Conservation (phyloP, 2,888 invertebrate genomes). For the Germaria angustata region DNA sequence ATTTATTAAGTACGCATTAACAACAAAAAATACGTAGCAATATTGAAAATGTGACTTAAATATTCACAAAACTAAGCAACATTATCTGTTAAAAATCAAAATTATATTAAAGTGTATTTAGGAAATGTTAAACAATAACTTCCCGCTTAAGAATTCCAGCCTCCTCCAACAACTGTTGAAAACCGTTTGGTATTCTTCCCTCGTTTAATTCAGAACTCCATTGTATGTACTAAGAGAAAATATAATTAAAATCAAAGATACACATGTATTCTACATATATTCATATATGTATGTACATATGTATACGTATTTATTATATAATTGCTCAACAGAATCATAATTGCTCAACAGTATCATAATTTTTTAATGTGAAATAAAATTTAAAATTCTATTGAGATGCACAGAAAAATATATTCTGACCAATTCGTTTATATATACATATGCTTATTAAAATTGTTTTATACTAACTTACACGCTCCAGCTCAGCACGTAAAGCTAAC, state of each 20-base stretch:
- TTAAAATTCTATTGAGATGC: too few relatives aligned
- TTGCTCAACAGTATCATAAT: too few relatives aligned
- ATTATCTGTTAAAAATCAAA: too few relatives aligned
- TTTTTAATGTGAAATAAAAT: too few relatives aligned
- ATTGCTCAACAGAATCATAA: too few relatives aligned
- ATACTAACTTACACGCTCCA: conserved; percentile 88
- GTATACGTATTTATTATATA: not conserved
- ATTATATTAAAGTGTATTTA: too few relatives aligned
- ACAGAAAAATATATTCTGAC: not conserved
- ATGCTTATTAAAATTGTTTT: conserved; percentile 48
- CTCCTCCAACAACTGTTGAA: conserved; percentile 88
- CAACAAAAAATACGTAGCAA: too few relatives aligned
- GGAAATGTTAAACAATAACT: conserved; percentile 71
- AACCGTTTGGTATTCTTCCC: conserved; percentile 89
- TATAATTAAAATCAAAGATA: conserved; percentile 53
- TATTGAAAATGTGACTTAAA: too few relatives aligned
- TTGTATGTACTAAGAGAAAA: conserved; percentile 85
- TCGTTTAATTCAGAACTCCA: conserved; percentile 91
- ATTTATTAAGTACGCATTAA: too few relatives aligned
- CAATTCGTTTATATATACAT: not conserved
- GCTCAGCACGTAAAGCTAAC: conserved; percentile 90
- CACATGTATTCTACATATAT: not conserved
- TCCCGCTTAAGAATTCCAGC: conserved; percentile 87
- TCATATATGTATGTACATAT: not conserved
- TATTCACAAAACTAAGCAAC: too few relatives aligned